Evolutionary conservation across 1,140 invertebrate species (phyloP), one percentile per base, ranked within the genome.

Genomic region (Helicorthomorpha holstii): DNA sequence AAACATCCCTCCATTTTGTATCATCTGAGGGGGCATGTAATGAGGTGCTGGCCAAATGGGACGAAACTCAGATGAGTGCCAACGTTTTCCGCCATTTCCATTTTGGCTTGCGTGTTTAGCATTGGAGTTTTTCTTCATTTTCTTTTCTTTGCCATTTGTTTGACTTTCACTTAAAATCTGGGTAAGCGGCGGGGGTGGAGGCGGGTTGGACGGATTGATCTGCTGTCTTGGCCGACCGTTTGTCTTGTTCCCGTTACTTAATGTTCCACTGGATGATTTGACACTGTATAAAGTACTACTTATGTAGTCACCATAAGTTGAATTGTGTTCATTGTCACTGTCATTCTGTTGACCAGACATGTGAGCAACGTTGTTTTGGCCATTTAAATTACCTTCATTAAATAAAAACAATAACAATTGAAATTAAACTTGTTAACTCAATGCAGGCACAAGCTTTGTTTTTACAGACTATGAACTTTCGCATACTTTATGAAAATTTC

Each of bases 171-270:
- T 41, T 12, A 19, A 41, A 19, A 12, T 12, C 12, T 12, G 38
- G 19, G 38, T 12, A 41, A 60, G 51, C 58, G 67, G 79, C 0
- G 81, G 79, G 0, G 82, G 86, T 24, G 84, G 85, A 2, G 85
- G 84, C 12, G 81, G 77, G 1, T 82, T 78, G 3, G 84, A 77
- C 0, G 85, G 80, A 51, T 82, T 73, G 34, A 79, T 72, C 49
- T 85, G 79, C 68, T 87, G 87, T 7, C 87, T 73, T 0, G 85
- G 85, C 45, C 85, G 69, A 27, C 38, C 56, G 46, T 48, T 16
- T n/a, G n/a, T n/a, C n/a, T n/a, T n/a, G n/a, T n/a, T n/a, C 43
- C 60, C 38, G 44, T 50, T 50, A 24, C 60, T 59, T 29, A 55
- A 53, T 44, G 60, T 56, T 38, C 58, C 57, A 50, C 59, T 56